Conservation (phyloP, 2,113 vertebrate species). For the Toxostoma redivivum region DNA sequence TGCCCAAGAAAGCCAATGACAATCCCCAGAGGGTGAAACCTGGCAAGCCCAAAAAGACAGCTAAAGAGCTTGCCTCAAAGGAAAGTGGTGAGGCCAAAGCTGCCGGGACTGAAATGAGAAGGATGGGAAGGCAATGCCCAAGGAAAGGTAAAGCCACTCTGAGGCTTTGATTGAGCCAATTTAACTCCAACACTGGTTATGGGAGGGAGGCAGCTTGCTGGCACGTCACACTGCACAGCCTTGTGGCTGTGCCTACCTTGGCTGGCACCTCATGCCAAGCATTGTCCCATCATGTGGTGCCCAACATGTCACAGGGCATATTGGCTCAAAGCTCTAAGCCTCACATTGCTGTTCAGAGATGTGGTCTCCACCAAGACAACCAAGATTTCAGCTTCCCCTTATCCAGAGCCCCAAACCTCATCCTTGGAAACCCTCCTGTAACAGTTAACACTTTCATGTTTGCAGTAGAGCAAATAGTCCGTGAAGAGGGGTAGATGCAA, state of each 20-base stretch:
- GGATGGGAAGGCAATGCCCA: neutral
- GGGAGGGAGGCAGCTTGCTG: neutral
- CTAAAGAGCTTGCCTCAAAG: neutral
- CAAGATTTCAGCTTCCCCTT: neutral
- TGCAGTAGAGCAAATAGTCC: neutral
- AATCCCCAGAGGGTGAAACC: neutral
- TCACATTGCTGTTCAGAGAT: accelerated
- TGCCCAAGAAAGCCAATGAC: neutral
- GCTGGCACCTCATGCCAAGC: neutral
- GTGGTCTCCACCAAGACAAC: accelerated
- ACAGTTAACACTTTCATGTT: neutral
- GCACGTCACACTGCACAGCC: neutral
- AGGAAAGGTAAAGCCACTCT: neutral
- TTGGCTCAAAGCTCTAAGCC: neutral
- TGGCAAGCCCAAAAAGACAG: neutral
- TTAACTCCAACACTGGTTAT: neutral
- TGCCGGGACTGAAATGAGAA: neutral
- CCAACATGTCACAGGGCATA: accelerated
- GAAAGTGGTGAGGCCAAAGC: neutral
- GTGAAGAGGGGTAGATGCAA: neutral
- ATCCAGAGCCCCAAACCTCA: neutral
- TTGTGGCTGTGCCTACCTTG: neutral
- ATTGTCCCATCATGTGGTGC: accelerated
- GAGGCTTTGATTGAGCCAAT: neutral
- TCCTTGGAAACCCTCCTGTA: neutral